Evolutionary conservation across 2,888 invertebrate species (phyloP).

Genomic region (Unio delphinus): DNA sequence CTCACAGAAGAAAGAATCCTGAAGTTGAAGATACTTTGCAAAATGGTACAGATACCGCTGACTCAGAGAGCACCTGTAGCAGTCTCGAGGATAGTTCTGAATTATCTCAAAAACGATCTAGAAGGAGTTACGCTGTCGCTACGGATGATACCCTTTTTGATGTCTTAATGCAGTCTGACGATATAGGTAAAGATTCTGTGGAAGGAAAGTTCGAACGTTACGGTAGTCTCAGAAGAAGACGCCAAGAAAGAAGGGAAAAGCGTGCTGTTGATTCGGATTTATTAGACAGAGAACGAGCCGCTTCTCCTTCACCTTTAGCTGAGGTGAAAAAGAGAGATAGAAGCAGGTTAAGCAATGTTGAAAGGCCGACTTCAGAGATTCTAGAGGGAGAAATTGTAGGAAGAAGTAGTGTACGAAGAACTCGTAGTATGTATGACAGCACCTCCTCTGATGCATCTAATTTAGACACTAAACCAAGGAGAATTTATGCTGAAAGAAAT

Average conservation of each 20-base stretch:
- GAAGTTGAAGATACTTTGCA: slow-evolving; percentile 13
- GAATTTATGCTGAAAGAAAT: slow-evolving; percentile 27
- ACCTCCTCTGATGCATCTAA: slow-evolving; percentile 6
- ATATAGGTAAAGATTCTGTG: slow-evolving; percentile 27
- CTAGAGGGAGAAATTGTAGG: slow-evolving; percentile 34
- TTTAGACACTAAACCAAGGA: slow-evolving; percentile 7
- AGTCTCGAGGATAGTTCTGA: slow-evolving; percentile 31
- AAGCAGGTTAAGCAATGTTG: slow-evolving; percentile 15
- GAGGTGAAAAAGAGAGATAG: slow-evolving; percentile 21
- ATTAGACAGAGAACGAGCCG: slow-evolving; percentile 61
- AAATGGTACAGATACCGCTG: slow-evolving; percentile 21
- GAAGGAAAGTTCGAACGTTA: slow-evolving; percentile 52
- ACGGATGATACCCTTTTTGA: slow-evolving; percentile 55
- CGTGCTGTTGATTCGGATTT: slow-evolving; percentile 26
- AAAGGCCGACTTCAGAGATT: slow-evolving; percentile 37
- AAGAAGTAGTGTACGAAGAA: slow-evolving; percentile 31
- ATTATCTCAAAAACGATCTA: slow-evolving; percentile 29
- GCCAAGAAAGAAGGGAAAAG: slow-evolving; percentile 45
- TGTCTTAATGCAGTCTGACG: slow-evolving; percentile 49
- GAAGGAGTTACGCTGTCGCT: slow-evolving; percentile 46
- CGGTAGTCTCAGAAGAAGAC: slow-evolving; percentile 56
- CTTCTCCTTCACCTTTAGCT: slow-evolving; percentile 54
- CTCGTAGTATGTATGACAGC: slow-evolving; percentile 46
- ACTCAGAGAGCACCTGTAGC: slow-evolving; percentile 37
- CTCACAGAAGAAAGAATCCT: slow-evolving; percentile 33